phyloP scores from a whole-genome alignment of 2,113 vertebrate species.

The Neoarius graeffei region DNA sequence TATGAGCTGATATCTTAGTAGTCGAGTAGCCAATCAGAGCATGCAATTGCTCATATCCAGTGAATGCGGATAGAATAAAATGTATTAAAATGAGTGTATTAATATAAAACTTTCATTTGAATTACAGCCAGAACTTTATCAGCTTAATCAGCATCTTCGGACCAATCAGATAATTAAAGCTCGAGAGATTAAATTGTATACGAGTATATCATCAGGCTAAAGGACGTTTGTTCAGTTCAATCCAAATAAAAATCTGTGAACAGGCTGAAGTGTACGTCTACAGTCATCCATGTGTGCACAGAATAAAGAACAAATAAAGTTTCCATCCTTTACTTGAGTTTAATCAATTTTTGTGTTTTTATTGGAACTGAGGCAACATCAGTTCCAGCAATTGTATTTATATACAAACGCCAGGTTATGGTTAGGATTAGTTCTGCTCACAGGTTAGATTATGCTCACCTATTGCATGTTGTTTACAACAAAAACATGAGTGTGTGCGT shows the following conservation, averaged over 20 bases:
- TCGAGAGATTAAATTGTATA: not conserved
- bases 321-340: not conserved
- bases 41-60: no score
- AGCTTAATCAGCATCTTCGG: not conserved
- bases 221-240: not conserved
- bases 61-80: not conserved
- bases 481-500: conserved; percentile 2
- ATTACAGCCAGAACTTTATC: not conserved
- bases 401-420: not conserved
- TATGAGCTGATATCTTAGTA: no score
- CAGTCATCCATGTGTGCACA: not conserved
- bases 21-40: no score
- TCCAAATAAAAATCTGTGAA: not conserved
- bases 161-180: not conserved
- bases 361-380: not conserved
- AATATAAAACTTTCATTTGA: not conserved
- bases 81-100: not conserved
- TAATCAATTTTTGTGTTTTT: not conserved
- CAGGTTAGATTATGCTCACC: not conserved
- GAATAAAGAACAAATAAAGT: conserved; percentile 14
- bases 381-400: conserved; percentile 13
- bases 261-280: not conserved
- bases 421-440: not conserved
- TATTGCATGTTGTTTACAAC: conserved; percentile 10
- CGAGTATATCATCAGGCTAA: not conserved